These are phyloP conservation scores for Tetropium fuscum DNA, from an alignment of 2,888 invertebrate species.

Conservation along the genomic window DNA sequence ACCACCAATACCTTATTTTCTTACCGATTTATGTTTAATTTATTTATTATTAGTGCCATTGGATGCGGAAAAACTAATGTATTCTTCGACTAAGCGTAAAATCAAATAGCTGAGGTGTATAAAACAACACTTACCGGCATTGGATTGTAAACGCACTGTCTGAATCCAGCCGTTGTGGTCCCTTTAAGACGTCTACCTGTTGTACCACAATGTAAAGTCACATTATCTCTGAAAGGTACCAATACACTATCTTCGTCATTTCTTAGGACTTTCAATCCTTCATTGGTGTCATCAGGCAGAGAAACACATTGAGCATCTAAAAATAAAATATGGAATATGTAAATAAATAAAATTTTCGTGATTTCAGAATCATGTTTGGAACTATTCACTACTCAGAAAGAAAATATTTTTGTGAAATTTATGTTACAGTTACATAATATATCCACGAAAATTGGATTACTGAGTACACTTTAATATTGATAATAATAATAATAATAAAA, in stretches of 20 bases:
- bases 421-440: no score
- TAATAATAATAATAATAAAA: no score
- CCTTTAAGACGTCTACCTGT: slow-evolving; percentile 83
- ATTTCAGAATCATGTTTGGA: no score
- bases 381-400: no score
- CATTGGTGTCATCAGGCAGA: slow-evolving; percentile 88
- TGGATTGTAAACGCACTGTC: slow-evolving; percentile 97
- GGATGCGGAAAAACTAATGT: no score
- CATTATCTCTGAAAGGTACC: slow-evolving; percentile 91
- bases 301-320: slow-evolving; percentile 91
- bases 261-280: slow-evolving; percentile 83
- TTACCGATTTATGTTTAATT: no score
- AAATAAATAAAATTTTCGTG: no score
- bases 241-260: slow-evolving; percentile 86
- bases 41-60: no score
- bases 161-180: slow-evolving; percentile 85
- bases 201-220: slow-evolving; percentile 84
- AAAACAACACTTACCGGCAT: slow-evolving; percentile 72
- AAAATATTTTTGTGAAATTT: no score
- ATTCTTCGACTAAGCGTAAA: not conserved
- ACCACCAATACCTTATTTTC: not conserved
- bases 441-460: no score
- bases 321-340: no score
- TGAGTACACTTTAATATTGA: no score
- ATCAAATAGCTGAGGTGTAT: not conserved